These are phyloP conservation scores for Nemapogon koenigi DNA, from an alignment of 2,888 invertebrate species.

Conservation along the genomic window DNA sequence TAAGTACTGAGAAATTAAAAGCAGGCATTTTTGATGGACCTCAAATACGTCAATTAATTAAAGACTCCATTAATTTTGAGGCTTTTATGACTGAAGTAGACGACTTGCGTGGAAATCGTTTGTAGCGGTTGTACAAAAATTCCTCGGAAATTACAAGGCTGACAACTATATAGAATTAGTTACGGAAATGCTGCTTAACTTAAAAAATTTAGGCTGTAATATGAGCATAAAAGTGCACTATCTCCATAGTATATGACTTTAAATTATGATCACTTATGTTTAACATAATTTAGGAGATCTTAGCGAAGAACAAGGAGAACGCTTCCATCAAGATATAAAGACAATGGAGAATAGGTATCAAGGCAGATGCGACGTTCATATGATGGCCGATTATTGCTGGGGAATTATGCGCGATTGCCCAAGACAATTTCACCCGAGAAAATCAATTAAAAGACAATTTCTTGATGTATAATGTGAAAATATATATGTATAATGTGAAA, in stretches of 20 bases:
- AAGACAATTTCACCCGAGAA: slow-evolving; percentile 6
- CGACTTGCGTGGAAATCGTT: slow-evolving; percentile 11
- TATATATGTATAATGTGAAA: too few relatives aligned
- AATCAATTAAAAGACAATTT: too few relatives aligned
- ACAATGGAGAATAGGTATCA: slow-evolving; percentile 7
- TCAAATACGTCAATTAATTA: slow-evolving; percentile 10
- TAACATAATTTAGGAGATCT: too few relatives aligned
- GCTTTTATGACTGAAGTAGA: slow-evolving; percentile 8
- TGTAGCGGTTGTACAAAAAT: slow-evolving; percentile 8
- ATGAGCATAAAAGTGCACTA: slow-evolving; percentile 2
- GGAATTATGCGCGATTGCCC: slow-evolving; percentile 6
- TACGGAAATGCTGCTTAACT: slow-evolving; percentile 3
- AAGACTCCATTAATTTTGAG: slow-evolving; percentile 7
- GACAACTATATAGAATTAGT: slow-evolving; percentile 4
- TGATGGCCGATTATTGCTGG: slow-evolving; percentile 3
- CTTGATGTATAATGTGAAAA: too few relatives aligned
- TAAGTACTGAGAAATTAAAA: slow-evolving; percentile 17
- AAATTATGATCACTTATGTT: too few relatives aligned
- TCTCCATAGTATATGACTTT: too few relatives aligned
- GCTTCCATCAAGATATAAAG: too few relatives aligned
- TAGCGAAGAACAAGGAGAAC: slow-evolving; percentile 5
- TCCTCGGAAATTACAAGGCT: slow-evolving; percentile 8
- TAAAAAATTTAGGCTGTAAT: slow-evolving; percentile 7
- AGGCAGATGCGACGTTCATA: slow-evolving; percentile 8
- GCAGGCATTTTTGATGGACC: slow-evolving; percentile 13